phyloP scores from a whole-genome alignment of 1,140 invertebrate genomes.

The Eumaeus atala region DNA sequence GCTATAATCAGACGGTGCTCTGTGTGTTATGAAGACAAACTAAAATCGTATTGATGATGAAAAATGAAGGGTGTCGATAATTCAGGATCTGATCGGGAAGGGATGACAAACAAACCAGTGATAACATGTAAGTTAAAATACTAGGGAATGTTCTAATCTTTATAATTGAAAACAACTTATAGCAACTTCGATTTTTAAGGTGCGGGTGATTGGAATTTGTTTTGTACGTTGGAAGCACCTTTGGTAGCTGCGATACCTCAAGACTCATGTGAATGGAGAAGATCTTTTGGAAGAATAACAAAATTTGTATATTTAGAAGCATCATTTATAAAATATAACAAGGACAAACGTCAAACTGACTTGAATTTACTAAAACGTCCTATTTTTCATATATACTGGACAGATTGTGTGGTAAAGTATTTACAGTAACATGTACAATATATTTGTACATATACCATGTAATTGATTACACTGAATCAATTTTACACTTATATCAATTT shows the following conservation, averaged over 20 bases:
- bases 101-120: slow-evolving; percentile 75
- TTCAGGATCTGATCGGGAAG: slow-evolving; percentile 53
- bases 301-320: slow-evolving; percentile 90
- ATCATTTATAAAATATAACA: slow-evolving; percentile 87
- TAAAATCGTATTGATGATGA: slow-evolving; percentile 62
- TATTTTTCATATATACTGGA: slow-evolving; percentile 96
- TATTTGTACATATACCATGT: not conserved
- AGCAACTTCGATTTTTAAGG: slow-evolving; percentile 73
- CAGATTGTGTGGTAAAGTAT: slow-evolving; percentile 89
- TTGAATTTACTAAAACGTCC: slow-evolving; percentile 88
- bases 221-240: slow-evolving; percentile 85
- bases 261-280: slow-evolving; percentile 92
- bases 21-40: slow-evolving; percentile 60
- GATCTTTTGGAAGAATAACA: slow-evolving; percentile 86
- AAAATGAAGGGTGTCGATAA: slow-evolving; percentile 71
- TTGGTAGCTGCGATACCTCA: slow-evolving; percentile 86
- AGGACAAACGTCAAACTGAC: slow-evolving; percentile 80
- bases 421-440: no score
- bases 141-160: slow-evolving; percentile 3
- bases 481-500: slow-evolving; percentile 4
- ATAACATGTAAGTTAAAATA: slow-evolving; percentile 72
- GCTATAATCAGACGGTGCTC: slow-evolving; percentile 34
- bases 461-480: not conserved
- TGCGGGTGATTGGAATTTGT: slow-evolving; percentile 91
- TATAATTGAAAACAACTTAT: not conserved